Evolutionary conservation across 2,888 invertebrate genomes (phyloP).

Genomic region (Synanthedon andrenaeformis): DNA sequence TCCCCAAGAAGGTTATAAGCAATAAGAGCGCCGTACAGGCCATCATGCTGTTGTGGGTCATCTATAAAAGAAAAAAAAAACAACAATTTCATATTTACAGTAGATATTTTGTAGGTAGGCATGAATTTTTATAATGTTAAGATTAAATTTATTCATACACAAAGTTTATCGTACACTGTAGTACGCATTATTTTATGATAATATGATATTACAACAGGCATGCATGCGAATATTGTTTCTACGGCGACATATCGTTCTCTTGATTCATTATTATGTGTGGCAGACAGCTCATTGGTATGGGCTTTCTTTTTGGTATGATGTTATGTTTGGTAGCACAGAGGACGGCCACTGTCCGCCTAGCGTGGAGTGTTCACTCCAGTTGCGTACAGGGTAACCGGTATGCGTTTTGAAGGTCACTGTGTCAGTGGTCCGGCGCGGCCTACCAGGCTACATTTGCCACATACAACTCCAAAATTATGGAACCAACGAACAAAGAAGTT

Average conservation of each 20-base stretch:
- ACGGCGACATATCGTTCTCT: background rate
- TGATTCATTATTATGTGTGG: background rate
- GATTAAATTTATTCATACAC: too few species aligned
- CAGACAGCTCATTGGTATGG: background rate
- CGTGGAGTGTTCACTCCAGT: conserved; percentile 23
- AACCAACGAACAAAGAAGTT: too few species aligned
- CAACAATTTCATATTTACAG: too few species aligned
- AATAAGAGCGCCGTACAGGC: conserved; percentile 22
- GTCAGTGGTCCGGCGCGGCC: conserved; percentile 43
- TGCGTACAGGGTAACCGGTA: conserved; percentile 44
- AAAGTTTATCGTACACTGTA: too few species aligned
- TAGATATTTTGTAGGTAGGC: too few species aligned
- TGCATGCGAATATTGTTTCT: too few species aligned
- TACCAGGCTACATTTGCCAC: conserved; percentile 1
- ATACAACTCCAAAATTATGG: background rate
- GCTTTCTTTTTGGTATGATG: conserved; percentile 34
- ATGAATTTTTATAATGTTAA: too few species aligned
- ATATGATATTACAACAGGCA: too few species aligned
- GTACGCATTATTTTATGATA: too few species aligned
- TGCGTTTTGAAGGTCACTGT: conserved; percentile 49
- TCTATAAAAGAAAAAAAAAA: conserved; percentile 24
- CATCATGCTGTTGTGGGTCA: conserved; percentile 21
- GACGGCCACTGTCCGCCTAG: conserved; percentile 1
- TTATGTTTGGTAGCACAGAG: conserved; percentile 14
- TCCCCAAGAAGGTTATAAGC: conserved; percentile 24